These are phyloP conservation scores for Gila robusta DNA, from an alignment of 2,797 vertebrate species.

Conservation along the genomic window DNA sequence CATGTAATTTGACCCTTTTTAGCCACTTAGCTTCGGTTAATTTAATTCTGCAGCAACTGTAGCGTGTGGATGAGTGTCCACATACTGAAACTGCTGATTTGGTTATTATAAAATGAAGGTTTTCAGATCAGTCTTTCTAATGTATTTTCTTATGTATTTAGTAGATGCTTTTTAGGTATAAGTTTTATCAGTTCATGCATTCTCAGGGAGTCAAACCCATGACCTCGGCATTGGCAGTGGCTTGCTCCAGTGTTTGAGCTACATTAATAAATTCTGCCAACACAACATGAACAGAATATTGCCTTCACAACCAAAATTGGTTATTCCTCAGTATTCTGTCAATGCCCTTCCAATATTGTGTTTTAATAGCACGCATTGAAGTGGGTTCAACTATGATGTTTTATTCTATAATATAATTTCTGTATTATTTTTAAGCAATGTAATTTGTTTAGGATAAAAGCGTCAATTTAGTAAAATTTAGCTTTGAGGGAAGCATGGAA, in stretches of 20 bases:
- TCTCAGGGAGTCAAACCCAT: background rate
- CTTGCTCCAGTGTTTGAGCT: background rate
- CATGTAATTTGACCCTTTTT: conserved; percentile 5
- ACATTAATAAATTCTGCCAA: too few relatives aligned
- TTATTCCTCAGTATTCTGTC: background rate
- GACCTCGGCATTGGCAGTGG: background rate
- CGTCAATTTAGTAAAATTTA: background rate
- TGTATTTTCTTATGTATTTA: background rate
- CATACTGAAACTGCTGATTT: background rate
- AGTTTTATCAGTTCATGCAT: background rate
- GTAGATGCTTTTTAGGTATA: background rate
- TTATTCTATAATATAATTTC: too few relatives aligned
- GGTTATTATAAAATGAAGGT: background rate
- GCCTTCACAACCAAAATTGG: background rate
- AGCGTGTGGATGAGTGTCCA: conserved; percentile 10
- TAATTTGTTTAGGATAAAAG: too few relatives aligned
- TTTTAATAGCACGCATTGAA: too few relatives aligned
- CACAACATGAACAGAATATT: background rate
- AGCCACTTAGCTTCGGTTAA: conserved; percentile 6
- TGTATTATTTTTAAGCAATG: too few relatives aligned
- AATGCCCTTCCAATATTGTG: too few relatives aligned
- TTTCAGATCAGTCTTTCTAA: background rate
- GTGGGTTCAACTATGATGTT: too few relatives aligned
- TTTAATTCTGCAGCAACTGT: conserved; percentile 17
- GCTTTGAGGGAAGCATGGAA: background rate